Percentiles rank a stretch among this genome's conserved stretches.
phyloP scores from a whole-genome alignment of 1,140 invertebrate species.

The Octopus sinensis region DNA sequence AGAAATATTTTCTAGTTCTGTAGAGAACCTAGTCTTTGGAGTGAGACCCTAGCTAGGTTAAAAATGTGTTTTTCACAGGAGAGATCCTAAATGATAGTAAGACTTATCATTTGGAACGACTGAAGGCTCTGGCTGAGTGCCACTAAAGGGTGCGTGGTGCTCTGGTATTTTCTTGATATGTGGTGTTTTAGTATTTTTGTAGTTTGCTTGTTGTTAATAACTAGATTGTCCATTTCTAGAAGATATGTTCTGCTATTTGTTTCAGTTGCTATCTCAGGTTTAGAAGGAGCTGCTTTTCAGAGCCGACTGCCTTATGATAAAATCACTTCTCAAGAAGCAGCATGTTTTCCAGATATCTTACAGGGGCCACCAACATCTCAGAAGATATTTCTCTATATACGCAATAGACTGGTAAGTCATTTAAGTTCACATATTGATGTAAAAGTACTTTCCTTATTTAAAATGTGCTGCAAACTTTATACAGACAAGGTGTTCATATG shows the following conservation, averaged over 20 bases:
- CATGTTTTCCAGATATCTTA: constrained; percentile 88
- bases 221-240: neutral
- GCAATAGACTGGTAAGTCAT: constrained; percentile 76
- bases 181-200: neutral
- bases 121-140: too few relatives aligned
- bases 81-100: too few relatives aligned
- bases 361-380: constrained; percentile 76
- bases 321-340: constrained; percentile 88
- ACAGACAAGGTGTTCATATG: too few relatives aligned
- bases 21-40: too few relatives aligned
- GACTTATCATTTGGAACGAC: too few relatives aligned
- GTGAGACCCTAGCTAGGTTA: too few relatives aligned
- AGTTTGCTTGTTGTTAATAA: neutral
- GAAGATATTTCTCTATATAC: constrained; percentile 86
- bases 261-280: constrained; percentile 38
- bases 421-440: too few relatives aligned
- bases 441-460: too few relatives aligned
- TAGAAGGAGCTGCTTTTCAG: constrained; percentile 58
- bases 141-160: too few relatives aligned
- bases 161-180: neutral
- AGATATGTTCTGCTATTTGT: neutral
- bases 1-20: too few relatives aligned
- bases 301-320: constrained; percentile 87
- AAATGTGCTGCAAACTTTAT: too few relatives aligned
- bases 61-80: too few relatives aligned